A percentile compares a stretch with the other conserved stretches of the same genome.
Evolutionary conservation across 2,797 vertebrate species (phyloP).

Genomic region (Malacoraja senta): DNA sequence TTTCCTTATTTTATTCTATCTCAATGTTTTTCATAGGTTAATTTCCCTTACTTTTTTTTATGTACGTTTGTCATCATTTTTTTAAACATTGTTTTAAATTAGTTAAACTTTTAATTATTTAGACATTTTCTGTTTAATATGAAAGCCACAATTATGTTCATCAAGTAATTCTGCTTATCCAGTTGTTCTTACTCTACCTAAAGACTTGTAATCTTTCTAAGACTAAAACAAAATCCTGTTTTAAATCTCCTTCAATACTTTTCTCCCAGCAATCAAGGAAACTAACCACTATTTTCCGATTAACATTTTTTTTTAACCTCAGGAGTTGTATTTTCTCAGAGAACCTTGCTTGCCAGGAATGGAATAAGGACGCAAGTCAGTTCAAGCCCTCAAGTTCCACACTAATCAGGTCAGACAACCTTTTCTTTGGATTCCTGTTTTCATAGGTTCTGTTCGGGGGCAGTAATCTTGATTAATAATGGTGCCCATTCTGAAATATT

Average conservation of each 20-base stretch:
- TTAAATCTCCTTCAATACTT: not conserved
- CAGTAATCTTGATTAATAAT: constrained; percentile 17
- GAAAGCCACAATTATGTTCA: not conserved
- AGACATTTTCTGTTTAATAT: not conserved
- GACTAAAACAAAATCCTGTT: too few relatives aligned
- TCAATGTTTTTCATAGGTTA: too few relatives aligned
- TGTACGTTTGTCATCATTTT: too few relatives aligned
- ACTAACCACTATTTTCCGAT: not conserved
- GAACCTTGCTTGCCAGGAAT: not conserved
- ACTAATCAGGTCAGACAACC: not conserved
- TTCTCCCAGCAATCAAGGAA: not conserved
- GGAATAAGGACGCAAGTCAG: not conserved
- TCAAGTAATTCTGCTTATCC: not conserved
- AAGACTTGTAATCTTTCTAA: not conserved
- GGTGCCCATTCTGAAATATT: not conserved
- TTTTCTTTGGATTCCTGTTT: not conserved
- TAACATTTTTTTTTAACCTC: too few relatives aligned
- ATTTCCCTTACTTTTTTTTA: too few relatives aligned
- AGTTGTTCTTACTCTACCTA: not conserved
- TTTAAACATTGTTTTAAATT: too few relatives aligned
- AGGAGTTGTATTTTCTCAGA: not conserved
- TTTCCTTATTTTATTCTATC: too few relatives aligned
- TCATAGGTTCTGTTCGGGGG: not conserved
- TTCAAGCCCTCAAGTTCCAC: not conserved
- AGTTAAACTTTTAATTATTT: too few relatives aligned